These are phyloP conservation scores for Epizoanthus stellaris DNA, from an alignment of 92 coral and sea anemone species.

Conservation along the genomic window DNA sequence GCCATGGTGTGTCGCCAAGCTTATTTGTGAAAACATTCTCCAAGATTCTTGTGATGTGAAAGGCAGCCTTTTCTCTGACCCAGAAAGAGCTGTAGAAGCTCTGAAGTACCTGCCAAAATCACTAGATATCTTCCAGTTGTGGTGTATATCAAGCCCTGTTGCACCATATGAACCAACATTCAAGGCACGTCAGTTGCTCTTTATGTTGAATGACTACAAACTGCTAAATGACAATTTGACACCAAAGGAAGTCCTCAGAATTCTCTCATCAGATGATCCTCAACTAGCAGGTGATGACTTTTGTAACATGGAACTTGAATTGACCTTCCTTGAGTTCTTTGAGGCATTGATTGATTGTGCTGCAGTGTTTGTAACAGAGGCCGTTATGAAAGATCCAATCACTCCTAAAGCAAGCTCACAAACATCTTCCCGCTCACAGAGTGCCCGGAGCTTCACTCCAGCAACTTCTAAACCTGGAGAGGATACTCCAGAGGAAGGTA, in stretches of 20 bases:
- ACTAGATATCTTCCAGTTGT: constrained; percentile 74
- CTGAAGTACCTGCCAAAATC: constrained; percentile 71
- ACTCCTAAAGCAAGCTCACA: constrained; percentile 78
- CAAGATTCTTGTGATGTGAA: constrained; percentile 77
- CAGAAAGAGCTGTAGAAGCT: constrained; percentile 75
- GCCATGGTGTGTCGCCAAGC: constrained; percentile 88
- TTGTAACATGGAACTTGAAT: constrained; percentile 88
- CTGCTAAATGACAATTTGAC: constrained; percentile 78
- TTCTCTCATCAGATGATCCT: constrained; percentile 83
- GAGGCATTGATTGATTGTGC: constrained; percentile 94
- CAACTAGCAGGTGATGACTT: constrained; percentile 85
- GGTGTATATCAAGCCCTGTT: constrained; percentile 54
- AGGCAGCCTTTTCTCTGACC: constrained; percentile 76
- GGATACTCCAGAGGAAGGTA: constrained; percentile 85
- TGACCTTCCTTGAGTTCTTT: constrained; percentile 94
- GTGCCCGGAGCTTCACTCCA: constrained; percentile 85
- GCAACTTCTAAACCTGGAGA: constrained; percentile 81
- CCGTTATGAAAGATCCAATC: constrained; percentile 74
- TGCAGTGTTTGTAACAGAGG: constrained; percentile 84
- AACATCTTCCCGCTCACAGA: constrained; percentile 80
- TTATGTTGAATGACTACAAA: constrained; percentile 81
- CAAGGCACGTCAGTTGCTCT: constrained; percentile 85
- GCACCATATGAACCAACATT: constrained; percentile 84
- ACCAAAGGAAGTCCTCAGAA: constrained; percentile 81
- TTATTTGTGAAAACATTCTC: constrained; percentile 80